Evolutionary conservation across 2,888 invertebrate genomes (phyloP).

Genomic region (Nephrotoma guestfalica): DNA sequence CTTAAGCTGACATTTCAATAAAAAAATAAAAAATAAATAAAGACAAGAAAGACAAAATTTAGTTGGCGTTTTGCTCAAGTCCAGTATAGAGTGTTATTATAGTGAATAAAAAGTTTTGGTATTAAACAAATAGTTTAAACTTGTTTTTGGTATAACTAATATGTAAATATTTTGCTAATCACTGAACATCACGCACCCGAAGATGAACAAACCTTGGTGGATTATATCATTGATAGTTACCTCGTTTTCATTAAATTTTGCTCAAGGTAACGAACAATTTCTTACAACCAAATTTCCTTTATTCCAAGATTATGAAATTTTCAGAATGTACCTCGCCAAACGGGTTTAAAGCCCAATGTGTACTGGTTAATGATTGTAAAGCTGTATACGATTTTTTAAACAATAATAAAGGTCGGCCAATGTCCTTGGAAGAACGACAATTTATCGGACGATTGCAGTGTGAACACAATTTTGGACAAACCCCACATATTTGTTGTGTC

Average conservation of each 20-base stretch:
- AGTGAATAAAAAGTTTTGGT: neutral
- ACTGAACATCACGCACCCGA: neutral
- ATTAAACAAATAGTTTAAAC: neutral
- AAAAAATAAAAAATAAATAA: neutral
- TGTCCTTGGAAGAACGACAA: neutral
- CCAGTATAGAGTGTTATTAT: neutral
- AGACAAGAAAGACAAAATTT: neutral
- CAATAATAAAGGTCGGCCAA: neutral
- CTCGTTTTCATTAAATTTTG: neutral
- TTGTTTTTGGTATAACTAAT: neutral
- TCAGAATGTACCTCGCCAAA: slow-evolving; percentile 36
- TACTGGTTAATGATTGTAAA: slow-evolving; percentile 26
- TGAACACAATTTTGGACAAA: slow-evolving; percentile 12
- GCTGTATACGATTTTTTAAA: slow-evolving; percentile 4
- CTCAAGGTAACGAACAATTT: neutral
- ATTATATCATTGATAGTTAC: neutral
- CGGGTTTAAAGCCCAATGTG: slow-evolving; percentile 20
- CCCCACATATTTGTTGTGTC: slow-evolving; percentile 26
- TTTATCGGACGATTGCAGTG: slow-evolving; percentile 21
- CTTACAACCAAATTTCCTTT: neutral
- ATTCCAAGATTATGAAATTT: neutral
- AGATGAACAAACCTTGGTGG: neutral
- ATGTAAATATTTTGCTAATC: slow-evolving; percentile 2
- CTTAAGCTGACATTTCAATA: neutral
- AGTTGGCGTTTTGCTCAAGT: neutral